These are phyloP conservation scores for Alloscopus bannaensis DNA, from an alignment of 2,888 invertebrate species.

Conservation along the genomic window DNA sequence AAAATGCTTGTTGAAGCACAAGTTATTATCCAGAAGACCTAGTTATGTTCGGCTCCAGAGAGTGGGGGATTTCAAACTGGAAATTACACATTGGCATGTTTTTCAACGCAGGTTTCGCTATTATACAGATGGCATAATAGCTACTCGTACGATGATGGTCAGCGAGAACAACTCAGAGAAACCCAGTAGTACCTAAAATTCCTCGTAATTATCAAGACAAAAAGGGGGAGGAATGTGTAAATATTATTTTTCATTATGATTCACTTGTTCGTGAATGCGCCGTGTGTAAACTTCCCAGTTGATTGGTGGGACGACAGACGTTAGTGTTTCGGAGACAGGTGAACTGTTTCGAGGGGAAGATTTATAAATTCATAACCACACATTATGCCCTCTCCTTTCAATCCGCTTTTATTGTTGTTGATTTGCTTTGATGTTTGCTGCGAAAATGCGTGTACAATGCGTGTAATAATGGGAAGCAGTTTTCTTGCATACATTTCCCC, in stretches of 20 bases:
- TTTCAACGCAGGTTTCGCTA: no score
- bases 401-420: background rate
- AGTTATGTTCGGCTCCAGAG: slow-evolving; percentile 12
- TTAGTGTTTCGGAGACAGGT: slow-evolving; percentile 33
- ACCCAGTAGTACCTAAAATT: background rate
- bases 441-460: no score
- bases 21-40: background rate
- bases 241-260: slow-evolving; percentile 32
- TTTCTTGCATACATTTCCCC: background rate
- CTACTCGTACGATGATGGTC: no score
- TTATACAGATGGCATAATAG: no score
- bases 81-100: slow-evolving; percentile 3
- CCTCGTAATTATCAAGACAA: slow-evolving; percentile 27
- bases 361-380: slow-evolving; percentile 32
- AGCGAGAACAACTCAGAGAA: background rate
- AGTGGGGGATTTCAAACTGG: background rate
- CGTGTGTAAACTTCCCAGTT: slow-evolving; percentile 7
- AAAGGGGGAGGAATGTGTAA: slow-evolving; percentile 55
- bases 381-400: background rate
- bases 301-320: slow-evolving; percentile 23
- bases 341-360: slow-evolving; percentile 9
- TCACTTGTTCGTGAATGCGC: background rate
- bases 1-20: background rate
- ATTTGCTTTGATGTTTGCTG: no score
- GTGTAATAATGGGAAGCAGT: background rate